Conservation (phyloP, 2,888 invertebrate genomes). For the Trichogramma dendrolimi region DNA sequence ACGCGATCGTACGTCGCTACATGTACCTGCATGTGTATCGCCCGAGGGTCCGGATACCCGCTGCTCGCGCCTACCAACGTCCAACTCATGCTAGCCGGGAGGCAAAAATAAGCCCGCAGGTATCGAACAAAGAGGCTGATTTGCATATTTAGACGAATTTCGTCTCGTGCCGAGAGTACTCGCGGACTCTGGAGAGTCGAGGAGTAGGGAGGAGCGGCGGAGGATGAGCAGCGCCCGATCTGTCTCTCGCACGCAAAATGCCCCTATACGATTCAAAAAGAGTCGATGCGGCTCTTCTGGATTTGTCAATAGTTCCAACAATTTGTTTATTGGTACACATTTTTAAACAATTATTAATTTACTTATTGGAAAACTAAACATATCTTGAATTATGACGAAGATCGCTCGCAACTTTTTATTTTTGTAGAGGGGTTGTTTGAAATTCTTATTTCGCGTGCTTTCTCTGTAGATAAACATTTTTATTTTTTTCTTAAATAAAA, state of each 20-base stretch:
- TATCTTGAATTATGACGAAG: too few species aligned
- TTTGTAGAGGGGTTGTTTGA: too few species aligned
- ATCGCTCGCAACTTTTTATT: too few species aligned
- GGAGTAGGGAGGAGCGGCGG: background rate
- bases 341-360: background rate
- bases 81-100: slow-evolving; percentile 41
- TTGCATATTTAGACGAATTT: slow-evolving; percentile 44
- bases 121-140: slow-evolving; percentile 52
- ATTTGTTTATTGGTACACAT: background rate
- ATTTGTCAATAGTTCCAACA: slow-evolving; percentile 5
- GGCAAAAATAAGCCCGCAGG: slow-evolving; percentile 51
- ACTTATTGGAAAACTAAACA: too few species aligned
- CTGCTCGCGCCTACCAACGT: slow-evolving; percentile 34
- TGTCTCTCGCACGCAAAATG: background rate
- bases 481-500: background rate
- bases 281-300: background rate
- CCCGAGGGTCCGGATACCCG: slow-evolving; percentile 35
- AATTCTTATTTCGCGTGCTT: background rate
- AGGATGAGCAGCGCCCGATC: background rate
- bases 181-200: background rate
- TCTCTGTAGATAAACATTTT: background rate
- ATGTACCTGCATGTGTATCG: slow-evolving; percentile 20
- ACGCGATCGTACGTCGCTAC: too few species aligned
- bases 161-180: slow-evolving; percentile 15
- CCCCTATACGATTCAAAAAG: too few species aligned